Evolutionary conservation across 2,797 vertebrate species (phyloP).

Genomic region (Pseudomugil tenellus): DNA sequence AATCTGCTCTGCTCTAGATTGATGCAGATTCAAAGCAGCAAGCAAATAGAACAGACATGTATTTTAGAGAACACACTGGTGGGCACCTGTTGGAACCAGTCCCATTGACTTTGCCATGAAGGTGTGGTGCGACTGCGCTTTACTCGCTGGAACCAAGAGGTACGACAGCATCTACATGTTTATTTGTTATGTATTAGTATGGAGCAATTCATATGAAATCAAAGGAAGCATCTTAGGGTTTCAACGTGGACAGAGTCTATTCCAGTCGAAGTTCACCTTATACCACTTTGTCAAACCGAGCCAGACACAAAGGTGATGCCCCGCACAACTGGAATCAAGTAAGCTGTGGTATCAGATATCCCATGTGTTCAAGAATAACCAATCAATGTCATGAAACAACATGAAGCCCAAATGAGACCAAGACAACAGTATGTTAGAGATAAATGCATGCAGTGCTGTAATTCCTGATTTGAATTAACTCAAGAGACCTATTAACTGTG

Average conservation of each 20-base stretch:
- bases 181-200: constrained; percentile 47
- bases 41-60: no score
- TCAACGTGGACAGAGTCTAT: constrained; percentile 55
- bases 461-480: constrained; percentile 38
- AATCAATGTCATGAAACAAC: constrained; percentile 82
- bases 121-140: no score
- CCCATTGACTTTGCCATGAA: no score
- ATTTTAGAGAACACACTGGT: no score
- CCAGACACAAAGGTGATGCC: constrained; percentile 75
- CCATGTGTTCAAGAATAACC: constrained; percentile 73
- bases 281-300: constrained; percentile 61
- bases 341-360: constrained; percentile 74
- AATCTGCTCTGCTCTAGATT: no score
- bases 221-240: constrained; percentile 23
- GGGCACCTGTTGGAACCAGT: no score
- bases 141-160: no score
- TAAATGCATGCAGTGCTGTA: constrained; percentile 37
- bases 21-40: no score
- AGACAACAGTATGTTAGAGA: constrained; percentile 55
- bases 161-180: no score
- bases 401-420: constrained; percentile 55
- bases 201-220: constrained; percentile 60
- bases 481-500: constrained; percentile 10
- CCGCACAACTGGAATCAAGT: constrained; percentile 74
- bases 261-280: constrained; percentile 68